Percentiles rank a stretch among this genome's conserved stretches.
Conservation (phyloP, 1,140 invertebrate species). For the Aphelenchoides fujianensis region DNA sequence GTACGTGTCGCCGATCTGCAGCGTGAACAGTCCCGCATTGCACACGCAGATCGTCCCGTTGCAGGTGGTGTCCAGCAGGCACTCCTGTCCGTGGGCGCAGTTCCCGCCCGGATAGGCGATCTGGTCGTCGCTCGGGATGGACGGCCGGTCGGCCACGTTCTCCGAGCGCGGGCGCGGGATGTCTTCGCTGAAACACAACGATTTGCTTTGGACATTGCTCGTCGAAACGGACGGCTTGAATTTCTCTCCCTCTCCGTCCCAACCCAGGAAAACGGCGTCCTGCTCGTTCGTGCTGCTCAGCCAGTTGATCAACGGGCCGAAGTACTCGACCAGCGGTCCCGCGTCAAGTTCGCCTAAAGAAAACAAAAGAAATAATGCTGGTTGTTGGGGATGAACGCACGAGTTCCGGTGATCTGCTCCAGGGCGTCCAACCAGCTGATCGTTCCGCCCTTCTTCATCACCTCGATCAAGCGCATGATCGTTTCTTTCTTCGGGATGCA, state of each 20-base stretch:
- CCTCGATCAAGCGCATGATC: conserved; percentile 65
- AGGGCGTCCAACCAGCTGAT: conserved; percentile 75
- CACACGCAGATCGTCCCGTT: conserved; percentile 52
- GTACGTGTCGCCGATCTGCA: conserved; percentile 49
- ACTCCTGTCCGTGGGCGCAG: conserved; percentile 47
- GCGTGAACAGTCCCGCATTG: conserved; percentile 43
- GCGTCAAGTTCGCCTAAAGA: conserved; percentile 71
- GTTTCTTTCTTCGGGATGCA: conserved; percentile 38
- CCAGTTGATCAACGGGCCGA: conserved; percentile 76
- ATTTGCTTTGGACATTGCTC: no score
- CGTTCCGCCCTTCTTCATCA: conserved; percentile 74
- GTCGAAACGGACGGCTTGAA: conserved; percentile 63
- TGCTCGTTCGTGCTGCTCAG: conserved; percentile 75
- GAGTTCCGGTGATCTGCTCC: conserved; percentile 71
- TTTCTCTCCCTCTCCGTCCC: conserved; percentile 67
- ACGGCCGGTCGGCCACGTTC: conserved; percentile 9
- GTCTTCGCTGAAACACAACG: conserved; percentile 29
- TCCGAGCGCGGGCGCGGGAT: conserved; percentile 18
- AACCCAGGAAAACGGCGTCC: conserved; percentile 72
- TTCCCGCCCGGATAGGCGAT: conserved; percentile 42
- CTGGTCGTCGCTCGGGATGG: conserved; percentile 35
- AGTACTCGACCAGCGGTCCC: conserved; percentile 76
- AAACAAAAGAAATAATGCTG: conserved; percentile 15
- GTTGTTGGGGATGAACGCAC: conserved; percentile 7
- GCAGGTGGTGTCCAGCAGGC: conserved; percentile 45